phyloP scores from a whole-genome alignment of 2,113 vertebrate genomes.

The Etheostoma cragini region DNA sequence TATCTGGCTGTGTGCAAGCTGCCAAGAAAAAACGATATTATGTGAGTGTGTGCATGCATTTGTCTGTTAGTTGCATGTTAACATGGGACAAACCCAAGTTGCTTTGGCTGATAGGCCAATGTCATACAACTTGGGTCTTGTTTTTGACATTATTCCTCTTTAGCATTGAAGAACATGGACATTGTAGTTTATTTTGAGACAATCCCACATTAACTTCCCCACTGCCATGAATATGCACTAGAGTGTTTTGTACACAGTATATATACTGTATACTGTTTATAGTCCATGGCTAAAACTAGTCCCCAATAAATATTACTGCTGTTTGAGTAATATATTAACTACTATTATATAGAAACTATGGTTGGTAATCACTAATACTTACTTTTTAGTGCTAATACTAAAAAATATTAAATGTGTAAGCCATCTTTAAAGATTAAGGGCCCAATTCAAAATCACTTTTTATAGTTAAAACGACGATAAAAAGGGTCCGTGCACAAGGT shows the following conservation, averaged over 20 bases:
- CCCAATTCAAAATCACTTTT: too few species aligned
- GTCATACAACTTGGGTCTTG: not conserved
- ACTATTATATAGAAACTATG: too few species aligned
- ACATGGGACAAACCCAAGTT: not conserved
- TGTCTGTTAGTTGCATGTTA: not conserved
- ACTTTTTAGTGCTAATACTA: too few species aligned
- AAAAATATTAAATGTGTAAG: too few species aligned
- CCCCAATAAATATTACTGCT: too few species aligned
- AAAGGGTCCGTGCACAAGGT: too few species aligned
- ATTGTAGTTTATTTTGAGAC: conserved; percentile 3
- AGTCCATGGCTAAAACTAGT: too few species aligned
- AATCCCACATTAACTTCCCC: not conserved
- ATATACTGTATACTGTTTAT: too few species aligned
- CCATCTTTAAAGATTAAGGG: too few species aligned
- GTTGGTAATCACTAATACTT: too few species aligned
- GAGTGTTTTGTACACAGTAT: not conserved
- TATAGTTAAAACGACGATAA: too few species aligned
- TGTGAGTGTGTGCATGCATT: not conserved
- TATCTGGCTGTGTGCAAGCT: conserved; percentile 26
- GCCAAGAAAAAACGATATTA: conserved; percentile 11
- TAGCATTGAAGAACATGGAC: not conserved
- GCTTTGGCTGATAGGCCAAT: not conserved
- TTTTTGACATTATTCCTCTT: not conserved
- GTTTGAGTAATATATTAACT: too few species aligned
- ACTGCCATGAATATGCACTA: not conserved